A percentile compares a stretch with the other conserved stretches of the same genome.
phyloP scores from a whole-genome alignment of 1,140 invertebrate species.

The Brachionus rotundiformis region DNA sequence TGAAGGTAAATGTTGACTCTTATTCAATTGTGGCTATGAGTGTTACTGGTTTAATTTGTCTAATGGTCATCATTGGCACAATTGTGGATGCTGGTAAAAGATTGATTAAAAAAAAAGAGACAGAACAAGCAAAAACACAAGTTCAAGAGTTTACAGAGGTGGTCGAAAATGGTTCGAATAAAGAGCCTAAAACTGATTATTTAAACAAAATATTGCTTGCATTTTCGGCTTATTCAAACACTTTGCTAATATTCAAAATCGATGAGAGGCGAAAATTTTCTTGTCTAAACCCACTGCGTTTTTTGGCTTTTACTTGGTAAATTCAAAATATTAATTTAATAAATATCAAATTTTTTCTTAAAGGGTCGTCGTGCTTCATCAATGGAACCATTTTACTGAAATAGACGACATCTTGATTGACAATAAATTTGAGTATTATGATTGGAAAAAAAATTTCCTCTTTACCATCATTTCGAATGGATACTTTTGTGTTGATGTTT shows the following conservation, averaged over 20 bases:
- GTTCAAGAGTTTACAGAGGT: background rate
- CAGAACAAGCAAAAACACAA: background rate
- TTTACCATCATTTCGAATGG: slow-evolving; percentile 31
- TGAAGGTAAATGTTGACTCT: background rate
- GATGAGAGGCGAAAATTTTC: background rate
- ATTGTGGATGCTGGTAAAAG: background rate
- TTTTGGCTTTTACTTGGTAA: background rate
- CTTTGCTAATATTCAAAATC: background rate
- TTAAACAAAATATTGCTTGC: background rate
- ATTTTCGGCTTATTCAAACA: slow-evolving; percentile 18
- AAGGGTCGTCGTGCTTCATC: slow-evolving; percentile 12
- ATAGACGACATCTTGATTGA: background rate
- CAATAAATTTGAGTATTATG: background rate
- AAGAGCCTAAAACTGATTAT: background rate
- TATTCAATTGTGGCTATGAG: background rate
- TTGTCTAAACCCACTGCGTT: background rate
- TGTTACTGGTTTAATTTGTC: background rate
- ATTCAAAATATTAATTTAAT: background rate
- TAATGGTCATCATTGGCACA: background rate
- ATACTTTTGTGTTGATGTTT: slow-evolving; percentile 24
- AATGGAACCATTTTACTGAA: slow-evolving; percentile 30
- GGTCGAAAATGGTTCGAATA: background rate
- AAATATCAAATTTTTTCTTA: background rate
- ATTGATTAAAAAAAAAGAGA: background rate
- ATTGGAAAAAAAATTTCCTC: slow-evolving; percentile 23